These are phyloP conservation scores for Yponomeuta sedellus DNA, from an alignment of 2,888 invertebrate species.

Conservation along the genomic window DNA sequence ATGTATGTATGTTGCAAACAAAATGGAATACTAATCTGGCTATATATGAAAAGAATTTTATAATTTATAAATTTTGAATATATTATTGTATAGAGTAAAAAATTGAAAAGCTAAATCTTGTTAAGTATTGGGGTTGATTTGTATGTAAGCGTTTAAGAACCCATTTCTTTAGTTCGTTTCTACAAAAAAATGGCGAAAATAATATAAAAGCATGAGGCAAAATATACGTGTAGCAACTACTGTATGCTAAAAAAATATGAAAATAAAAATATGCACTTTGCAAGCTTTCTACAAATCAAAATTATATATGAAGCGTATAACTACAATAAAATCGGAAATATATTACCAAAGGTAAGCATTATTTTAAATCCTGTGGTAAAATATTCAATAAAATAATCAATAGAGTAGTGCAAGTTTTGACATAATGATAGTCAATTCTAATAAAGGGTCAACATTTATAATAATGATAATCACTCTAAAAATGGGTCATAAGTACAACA, in stretches of 20 bases:
- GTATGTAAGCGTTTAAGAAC: slow-evolving; percentile 5
- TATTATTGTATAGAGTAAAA: background rate
- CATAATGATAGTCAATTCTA: background rate
- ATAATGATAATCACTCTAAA: background rate
- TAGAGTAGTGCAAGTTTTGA: background rate
- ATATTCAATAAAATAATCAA: background rate
- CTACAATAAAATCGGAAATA: background rate
- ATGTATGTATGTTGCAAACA: slow-evolving; percentile 19
- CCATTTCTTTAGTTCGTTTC: slow-evolving; percentile 34
- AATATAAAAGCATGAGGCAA: slow-evolving; percentile 27
- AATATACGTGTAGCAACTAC: slow-evolving; percentile 11
- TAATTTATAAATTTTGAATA: background rate
- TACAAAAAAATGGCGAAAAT: slow-evolving; percentile 55
- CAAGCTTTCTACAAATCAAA: slow-evolving; percentile 63
- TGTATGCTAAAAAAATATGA: slow-evolving; percentile 36
- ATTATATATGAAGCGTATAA: slow-evolving; percentile 45
- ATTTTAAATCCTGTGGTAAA: background rate
- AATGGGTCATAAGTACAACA: background rate
- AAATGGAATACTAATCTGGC: slow-evolving; percentile 21
- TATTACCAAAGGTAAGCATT: background rate
- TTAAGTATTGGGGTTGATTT: background rate
- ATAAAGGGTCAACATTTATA: too few relatives aligned
- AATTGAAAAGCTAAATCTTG: background rate
- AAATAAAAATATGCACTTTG: slow-evolving; percentile 37
- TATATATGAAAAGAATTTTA: background rate